Conservation (phyloP, 2,113 vertebrate genomes). For the Chaenogobius annularis region DNA sequence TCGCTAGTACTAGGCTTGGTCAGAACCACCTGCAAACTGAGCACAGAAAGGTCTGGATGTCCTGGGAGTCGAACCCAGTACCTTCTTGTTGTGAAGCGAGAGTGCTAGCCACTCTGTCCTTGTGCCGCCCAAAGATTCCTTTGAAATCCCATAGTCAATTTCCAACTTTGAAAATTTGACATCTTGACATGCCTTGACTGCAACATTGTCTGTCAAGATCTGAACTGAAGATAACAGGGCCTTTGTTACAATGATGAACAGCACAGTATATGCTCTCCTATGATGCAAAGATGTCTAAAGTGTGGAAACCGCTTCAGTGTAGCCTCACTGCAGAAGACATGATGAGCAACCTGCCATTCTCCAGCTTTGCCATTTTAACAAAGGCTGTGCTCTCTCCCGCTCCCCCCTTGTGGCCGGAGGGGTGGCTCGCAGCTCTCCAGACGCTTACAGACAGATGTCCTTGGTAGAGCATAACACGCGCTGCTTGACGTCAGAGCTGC, state of each 20-base stretch:
- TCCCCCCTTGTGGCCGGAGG: conserved; percentile 50
- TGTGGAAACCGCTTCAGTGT: conserved; percentile 39
- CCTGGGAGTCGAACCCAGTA: no score
- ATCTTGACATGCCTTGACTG: neutral
- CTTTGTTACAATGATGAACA: conserved; percentile 28
- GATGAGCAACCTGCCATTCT: conserved; percentile 70
- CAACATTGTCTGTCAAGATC: conserved; percentile 36
- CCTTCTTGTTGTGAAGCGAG: neutral
- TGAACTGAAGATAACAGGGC: conserved; percentile 28
- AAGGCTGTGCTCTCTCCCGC: conserved; percentile 58
- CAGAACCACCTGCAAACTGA: no score
- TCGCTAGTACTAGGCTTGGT: no score
- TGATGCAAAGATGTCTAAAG: conserved; percentile 65
- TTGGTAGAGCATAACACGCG: conserved; percentile 74
- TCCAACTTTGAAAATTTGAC: neutral
- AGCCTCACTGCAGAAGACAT: conserved; percentile 47
- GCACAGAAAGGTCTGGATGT: no score
- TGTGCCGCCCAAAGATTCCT: neutral
- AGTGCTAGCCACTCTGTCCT: no score
- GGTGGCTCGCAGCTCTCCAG: conserved; percentile 66
- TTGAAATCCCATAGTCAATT: neutral
- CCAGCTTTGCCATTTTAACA: conserved; percentile 73
- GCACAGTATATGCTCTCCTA: conserved; percentile 38
- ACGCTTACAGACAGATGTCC: conserved; percentile 83
- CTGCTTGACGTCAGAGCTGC: conserved; percentile 70